Conservation (phyloP, 2,113 vertebrate species). For the Toxotes chatareus region DNA sequence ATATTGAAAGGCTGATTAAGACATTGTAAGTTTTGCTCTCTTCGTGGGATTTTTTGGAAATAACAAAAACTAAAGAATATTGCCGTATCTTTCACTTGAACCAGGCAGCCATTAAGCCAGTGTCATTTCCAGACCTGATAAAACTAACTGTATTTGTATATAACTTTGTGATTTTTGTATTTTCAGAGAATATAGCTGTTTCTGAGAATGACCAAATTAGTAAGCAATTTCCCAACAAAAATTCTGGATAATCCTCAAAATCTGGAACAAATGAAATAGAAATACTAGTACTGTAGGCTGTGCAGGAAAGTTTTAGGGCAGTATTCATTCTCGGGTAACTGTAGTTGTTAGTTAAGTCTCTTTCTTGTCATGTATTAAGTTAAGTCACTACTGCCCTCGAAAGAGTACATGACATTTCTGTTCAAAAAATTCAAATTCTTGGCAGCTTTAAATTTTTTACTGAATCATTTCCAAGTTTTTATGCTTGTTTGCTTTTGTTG, state of each 20-base stretch:
- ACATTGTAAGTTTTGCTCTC: background rate
- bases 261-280: background rate
- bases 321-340: conserved; percentile 7
- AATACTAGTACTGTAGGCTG: conserved; percentile 39
- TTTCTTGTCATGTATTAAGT: background rate
- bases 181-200: conserved; percentile 12
- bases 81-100: background rate
- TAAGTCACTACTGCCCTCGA: conserved; percentile 15
- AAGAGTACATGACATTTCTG: background rate
- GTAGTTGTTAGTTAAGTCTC: background rate
- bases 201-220: background rate
- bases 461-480: background rate
- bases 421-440: background rate
- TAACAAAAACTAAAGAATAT: background rate
- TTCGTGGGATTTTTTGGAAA: background rate
- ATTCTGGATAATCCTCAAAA: background rate
- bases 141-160: conserved; percentile 65
- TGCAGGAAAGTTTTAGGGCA: conserved; percentile 10
- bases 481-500: conserved; percentile 24
- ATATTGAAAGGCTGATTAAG: background rate
- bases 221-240: background rate
- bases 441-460: background rate
- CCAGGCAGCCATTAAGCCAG: background rate
- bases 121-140: conserved; percentile 11
- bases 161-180: conserved; percentile 28